Percentiles rank a stretch among this genome's conserved stretches.
phyloP scores from a whole-genome alignment of 1,140 invertebrate genomes.

The Planococcus citri region DNA sequence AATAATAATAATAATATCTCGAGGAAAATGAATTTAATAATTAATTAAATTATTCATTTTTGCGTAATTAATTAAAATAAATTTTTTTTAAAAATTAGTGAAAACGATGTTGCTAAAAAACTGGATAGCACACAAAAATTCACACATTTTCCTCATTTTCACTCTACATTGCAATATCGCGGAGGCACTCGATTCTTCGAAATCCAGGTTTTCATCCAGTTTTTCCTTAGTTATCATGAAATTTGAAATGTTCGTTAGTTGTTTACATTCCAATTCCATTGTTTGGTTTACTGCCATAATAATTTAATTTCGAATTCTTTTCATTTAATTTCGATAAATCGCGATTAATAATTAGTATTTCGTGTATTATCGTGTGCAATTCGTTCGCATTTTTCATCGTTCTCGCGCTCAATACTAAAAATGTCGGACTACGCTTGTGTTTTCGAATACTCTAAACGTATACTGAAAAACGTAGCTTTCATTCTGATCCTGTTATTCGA shows the following conservation, averaged over 20 bases:
- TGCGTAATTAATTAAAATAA: too few relatives aligned
- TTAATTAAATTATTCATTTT: too few relatives aligned
- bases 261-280: not conserved
- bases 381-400: too few relatives aligned
- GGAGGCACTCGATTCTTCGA: not conserved
- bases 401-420: not conserved
- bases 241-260: not conserved
- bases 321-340: too few relatives aligned
- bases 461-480: not conserved
- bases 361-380: too few relatives aligned
- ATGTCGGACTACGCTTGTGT: slow-evolving; percentile 4
- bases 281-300: not conserved
- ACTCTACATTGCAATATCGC: not conserved
- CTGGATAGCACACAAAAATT: not conserved
- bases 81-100: not conserved
- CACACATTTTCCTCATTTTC: not conserved
- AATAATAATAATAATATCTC: too few relatives aligned
- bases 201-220: not conserved
- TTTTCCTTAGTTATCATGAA: not conserved
- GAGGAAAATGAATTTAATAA: too few relatives aligned
- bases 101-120: not conserved
- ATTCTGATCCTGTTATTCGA: slow-evolving; percentile 4
- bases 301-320: not conserved
- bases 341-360: too few relatives aligned
- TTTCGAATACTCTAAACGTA: not conserved